Base-by-base conservation (phyloP, 2,113 vertebrate species). In the Neomonachus schauinslandi region DNA sequence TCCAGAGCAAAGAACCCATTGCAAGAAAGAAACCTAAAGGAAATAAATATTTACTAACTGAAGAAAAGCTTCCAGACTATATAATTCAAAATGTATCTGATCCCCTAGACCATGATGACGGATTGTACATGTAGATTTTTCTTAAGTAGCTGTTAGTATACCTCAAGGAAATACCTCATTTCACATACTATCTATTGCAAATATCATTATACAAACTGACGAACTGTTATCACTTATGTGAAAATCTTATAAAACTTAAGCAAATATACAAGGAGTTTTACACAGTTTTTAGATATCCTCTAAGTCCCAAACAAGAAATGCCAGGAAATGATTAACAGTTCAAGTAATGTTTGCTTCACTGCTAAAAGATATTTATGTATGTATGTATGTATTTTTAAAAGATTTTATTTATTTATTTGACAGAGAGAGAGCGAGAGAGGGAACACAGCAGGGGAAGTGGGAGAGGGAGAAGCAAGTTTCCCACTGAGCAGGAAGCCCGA, bases 151-250 rank as follows among this genome's bases (percentile, higher is more conserved):
- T 94, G 10, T 92, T 63, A 61, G 42, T 31, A 59, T 53, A 67
- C 11, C 53, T 93, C 16, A 96, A 93, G n/a, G 92, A 95, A 96
- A 82, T 82, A 81, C 16, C 46, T 96, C 42, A 80, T 39, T 79
- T 80, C 61, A 72, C 42, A 63, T 69, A 53, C 26, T 69, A 67
- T 0, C 22, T 69, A 61, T 0, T 46, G 55, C 53, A 92, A 96
- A 39, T 74, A 91, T 33, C 39, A 83, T 53, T 89, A 42, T 2
- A 72, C 2, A 83, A 87, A 88, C 14, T 74, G 65, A 81, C 16
- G 55, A 92, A 65, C 12, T 42, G 79, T 6, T 12, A 83, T 49
- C 42, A 92, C 22, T 83, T 46, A 69, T 18, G 4, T 72, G 26
- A 72, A 96, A 96, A 49, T 11, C 13, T 86, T 55, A 14, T 59